phyloP scores from a whole-genome alignment of 2,888 invertebrate species.

The Oasisia sp. region DNA sequence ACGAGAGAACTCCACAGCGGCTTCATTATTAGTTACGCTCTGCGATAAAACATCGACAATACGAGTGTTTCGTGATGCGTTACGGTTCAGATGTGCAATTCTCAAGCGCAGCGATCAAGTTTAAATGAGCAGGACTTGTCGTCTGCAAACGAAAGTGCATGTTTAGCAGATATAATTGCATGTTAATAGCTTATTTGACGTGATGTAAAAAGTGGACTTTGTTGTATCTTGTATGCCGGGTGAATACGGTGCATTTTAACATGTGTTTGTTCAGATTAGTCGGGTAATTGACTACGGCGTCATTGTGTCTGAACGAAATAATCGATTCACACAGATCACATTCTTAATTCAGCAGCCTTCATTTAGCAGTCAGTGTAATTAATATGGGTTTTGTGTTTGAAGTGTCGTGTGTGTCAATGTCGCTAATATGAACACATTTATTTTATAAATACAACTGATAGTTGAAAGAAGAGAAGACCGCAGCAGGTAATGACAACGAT shows the following conservation, averaged over 20 bases:
- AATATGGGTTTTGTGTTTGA: background rate
- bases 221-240: background rate
- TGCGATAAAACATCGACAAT: background rate
- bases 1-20: background rate
- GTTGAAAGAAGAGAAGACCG: no score
- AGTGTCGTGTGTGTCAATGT: background rate
- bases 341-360: background rate
- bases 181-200: slow-evolving; percentile 6
- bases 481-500: no score
- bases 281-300: background rate
- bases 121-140: background rate
- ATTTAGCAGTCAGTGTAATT: background rate
- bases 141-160: slow-evolving; percentile 1
- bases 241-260: background rate
- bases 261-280: background rate
- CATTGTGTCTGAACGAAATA: background rate
- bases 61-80: background rate
- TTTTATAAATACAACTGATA: background rate
- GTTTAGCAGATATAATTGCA: slow-evolving; percentile 12
- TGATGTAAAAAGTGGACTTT: background rate
- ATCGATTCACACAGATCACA: background rate
- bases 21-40: background rate
- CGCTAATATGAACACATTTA: background rate
- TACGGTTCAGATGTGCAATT: background rate
- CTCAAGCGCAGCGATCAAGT: background rate